These are phyloP conservation scores for Stenchaetothrips biformis DNA, from an alignment of 2,888 invertebrate species.

Conservation along the genomic window DNA sequence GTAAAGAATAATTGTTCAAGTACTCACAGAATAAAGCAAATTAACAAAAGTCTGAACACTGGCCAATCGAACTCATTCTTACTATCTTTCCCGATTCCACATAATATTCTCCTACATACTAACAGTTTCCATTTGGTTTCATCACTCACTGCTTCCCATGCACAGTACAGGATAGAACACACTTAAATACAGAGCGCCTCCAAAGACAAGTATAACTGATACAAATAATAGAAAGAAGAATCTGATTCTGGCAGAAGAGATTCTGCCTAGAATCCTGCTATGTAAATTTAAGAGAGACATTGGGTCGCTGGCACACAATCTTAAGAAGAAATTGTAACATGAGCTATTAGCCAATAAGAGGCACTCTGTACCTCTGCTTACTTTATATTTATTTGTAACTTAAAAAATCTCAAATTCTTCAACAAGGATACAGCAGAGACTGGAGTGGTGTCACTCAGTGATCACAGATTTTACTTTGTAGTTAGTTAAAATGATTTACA, in stretches of 20 bases:
- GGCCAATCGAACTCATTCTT: too few species aligned
- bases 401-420: background rate
- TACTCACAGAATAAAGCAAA: too few species aligned
- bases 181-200: background rate
- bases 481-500: background rate
- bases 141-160: background rate
- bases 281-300: background rate
- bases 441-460: background rate
- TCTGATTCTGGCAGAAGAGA: background rate
- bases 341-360: background rate
- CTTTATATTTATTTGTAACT: background rate
- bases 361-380: background rate
- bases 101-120: too few species aligned
- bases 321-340: background rate
- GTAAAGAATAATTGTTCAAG: too few species aligned
- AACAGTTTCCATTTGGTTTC: too few species aligned
- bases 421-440: background rate
- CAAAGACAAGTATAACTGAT: background rate
- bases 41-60: too few species aligned
- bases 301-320: background rate
- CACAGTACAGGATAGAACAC: background rate
- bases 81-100: too few species aligned
- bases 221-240: background rate
- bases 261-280: background rate
- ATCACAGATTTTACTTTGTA: conserved; percentile 5